Percentiles rank a stretch among this genome's conserved stretches.
Evolutionary conservation across 2,113 vertebrate genomes (phyloP).

Genomic region (Tenrec ecaudatus): DNA sequence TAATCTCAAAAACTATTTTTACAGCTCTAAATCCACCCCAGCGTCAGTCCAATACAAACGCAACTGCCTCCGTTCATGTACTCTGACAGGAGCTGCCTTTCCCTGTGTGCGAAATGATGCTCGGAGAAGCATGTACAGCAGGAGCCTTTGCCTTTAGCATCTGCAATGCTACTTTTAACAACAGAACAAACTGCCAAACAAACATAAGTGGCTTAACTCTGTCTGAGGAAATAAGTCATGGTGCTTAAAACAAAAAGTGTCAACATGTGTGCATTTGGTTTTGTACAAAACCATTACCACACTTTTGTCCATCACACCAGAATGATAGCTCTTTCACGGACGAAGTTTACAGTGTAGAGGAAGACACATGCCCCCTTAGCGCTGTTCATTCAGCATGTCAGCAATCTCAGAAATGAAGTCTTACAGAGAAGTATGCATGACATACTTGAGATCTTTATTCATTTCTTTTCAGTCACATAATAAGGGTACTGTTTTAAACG

Average conservation of each 20-base stretch:
- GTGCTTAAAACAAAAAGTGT: not conserved
- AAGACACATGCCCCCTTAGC: not conserved
- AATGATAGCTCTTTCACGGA: not conserved
- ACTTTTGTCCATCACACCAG: not conserved
- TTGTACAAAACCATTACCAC: not conserved
- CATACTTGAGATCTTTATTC: not conserved
- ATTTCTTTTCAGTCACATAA: not conserved
- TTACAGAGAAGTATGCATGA: not conserved
- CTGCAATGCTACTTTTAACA: not conserved
- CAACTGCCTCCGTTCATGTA: not conserved
- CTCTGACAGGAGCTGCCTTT: not conserved
- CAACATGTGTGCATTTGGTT: not conserved
- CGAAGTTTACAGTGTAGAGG: not conserved
- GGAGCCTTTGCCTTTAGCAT: not conserved
- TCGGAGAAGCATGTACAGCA: not conserved
- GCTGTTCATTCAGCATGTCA: not conserved
- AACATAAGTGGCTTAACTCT: not conserved
- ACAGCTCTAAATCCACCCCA: not conserved
- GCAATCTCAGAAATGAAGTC: not conserved
- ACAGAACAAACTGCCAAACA: not conserved
- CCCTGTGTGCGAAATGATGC: not conserved
- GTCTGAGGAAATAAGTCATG: not conserved
- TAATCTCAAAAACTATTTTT: constrained; percentile 27
- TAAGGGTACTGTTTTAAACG: not conserved
- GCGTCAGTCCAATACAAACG: not conserved